These are phyloP conservation scores for Chromobotia macracanthus DNA, from an alignment of 2,797 vertebrate genomes.

Conservation along the genomic window DNA sequence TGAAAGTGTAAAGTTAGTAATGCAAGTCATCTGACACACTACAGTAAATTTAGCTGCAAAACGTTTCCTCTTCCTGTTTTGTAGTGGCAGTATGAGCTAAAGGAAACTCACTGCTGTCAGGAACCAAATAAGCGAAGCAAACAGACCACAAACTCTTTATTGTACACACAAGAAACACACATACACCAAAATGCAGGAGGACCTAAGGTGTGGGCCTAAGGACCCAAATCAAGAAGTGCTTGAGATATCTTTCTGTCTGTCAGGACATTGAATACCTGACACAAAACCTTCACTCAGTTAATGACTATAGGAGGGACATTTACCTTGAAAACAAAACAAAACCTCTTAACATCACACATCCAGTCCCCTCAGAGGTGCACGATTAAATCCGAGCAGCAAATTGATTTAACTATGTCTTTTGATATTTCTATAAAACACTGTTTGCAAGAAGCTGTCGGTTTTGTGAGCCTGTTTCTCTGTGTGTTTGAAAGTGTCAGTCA, in stretches of 20 bases:
- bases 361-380: constrained; percentile 69
- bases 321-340: background rate
- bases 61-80: background rate
- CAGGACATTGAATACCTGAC: constrained; percentile 1
- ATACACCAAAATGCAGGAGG: background rate
- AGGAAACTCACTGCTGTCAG: constrained; percentile 9
- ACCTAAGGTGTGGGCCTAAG: background rate
- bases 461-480: background rate
- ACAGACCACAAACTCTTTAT: constrained; percentile 2
- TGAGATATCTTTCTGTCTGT: background rate
- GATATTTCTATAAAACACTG: constrained; percentile 48
- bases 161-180: background rate
- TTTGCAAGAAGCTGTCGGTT: constrained; percentile 46
- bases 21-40: background rate
- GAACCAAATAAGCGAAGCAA: constrained; percentile 2
- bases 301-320: background rate
- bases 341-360: background rate
- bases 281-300: background rate
- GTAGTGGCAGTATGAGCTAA: constrained; percentile 12
- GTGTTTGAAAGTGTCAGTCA: constrained; percentile 62
- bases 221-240: constrained; percentile 2
- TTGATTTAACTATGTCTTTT: no score
- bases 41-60: background rate
- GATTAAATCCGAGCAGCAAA: constrained; percentile 61
- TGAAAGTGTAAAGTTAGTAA: constrained; percentile 19